Conservation (phyloP, 35 echinoderm and acorn worm species). For the Strongylocentrotus purpuratus region DNA sequence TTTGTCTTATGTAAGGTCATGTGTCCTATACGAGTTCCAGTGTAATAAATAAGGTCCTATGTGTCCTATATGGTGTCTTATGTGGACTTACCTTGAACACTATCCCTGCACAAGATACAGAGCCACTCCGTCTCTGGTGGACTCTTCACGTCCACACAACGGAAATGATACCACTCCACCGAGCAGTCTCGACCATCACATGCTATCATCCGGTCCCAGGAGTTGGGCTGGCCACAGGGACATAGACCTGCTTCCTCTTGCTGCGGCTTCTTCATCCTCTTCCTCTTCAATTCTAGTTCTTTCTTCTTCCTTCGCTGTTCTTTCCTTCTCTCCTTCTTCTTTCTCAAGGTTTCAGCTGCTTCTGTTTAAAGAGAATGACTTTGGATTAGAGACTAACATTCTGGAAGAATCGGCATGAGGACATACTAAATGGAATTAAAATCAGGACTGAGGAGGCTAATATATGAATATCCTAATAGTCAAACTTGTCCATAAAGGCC, state of each 20-base stretch:
- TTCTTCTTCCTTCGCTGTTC: conserved; percentile 24
- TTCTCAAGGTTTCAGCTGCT: conserved; percentile 1
- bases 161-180: conserved; percentile 54
- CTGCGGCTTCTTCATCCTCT: not conserved
- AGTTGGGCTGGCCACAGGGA: conserved; percentile 46
- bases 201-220: conserved; percentile 54
- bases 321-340: conserved; percentile 19
- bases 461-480: no score
- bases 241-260: conserved; percentile 13
- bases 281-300: no score
- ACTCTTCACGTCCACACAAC: conserved; percentile 37
- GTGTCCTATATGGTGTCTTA: not conserved
- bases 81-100: not conserved
- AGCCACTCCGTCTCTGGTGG: conserved; percentile 46
- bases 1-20: no score
- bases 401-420: not conserved
- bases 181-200: conserved; percentile 49
- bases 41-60: no score
- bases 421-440: no score
- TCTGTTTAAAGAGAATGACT: not conserved
- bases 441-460: no score
- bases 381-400: not conserved
- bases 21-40: no score
- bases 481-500: no score
- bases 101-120: conserved; percentile 46